Evolutionary conservation across 2,888 invertebrate genomes (phyloP).

Genomic region (Pasiphila rectangulata): DNA sequence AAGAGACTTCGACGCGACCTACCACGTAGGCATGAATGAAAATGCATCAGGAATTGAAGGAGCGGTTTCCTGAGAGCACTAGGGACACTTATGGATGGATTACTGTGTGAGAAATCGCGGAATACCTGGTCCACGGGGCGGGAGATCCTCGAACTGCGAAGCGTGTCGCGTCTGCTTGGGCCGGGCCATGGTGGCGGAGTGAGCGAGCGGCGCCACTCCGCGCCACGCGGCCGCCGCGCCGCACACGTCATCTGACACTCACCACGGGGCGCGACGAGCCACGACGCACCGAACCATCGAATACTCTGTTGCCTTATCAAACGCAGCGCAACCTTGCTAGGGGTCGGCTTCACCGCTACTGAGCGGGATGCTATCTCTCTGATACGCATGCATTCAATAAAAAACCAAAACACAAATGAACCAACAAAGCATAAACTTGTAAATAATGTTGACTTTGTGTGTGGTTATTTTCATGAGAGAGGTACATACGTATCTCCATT

Average conservation of each 20-base stretch:
- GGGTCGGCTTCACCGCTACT: neutral
- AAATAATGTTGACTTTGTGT: no score
- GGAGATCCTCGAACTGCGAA: constrained; percentile 66
- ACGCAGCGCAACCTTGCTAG: constrained; percentile 8
- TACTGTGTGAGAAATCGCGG: no score
- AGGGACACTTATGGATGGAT: no score
- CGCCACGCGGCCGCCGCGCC: constrained; percentile 52
- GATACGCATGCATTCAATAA: no score
- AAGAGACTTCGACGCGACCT: neutral
- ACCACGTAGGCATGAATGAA: constrained; percentile 26
- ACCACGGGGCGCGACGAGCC: constrained; percentile 10
- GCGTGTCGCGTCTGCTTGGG: constrained; percentile 75
- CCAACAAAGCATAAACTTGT: no score
- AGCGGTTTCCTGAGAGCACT: neutral
- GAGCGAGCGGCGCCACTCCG: constrained; percentile 47
- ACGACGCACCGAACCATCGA: neutral
- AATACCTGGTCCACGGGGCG: constrained; percentile 77
- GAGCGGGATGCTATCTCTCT: constrained; percentile 17
- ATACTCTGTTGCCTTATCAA: neutral
- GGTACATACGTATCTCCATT: no score
- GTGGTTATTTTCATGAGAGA: no score
- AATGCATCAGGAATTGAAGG: constrained; percentile 2
- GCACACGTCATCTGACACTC: constrained; percentile 52
- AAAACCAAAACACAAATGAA: no score
- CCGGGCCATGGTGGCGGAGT: constrained; percentile 75